phyloP scores from a whole-genome alignment of 2,797 vertebrate species.

The Karalla daura region DNA sequence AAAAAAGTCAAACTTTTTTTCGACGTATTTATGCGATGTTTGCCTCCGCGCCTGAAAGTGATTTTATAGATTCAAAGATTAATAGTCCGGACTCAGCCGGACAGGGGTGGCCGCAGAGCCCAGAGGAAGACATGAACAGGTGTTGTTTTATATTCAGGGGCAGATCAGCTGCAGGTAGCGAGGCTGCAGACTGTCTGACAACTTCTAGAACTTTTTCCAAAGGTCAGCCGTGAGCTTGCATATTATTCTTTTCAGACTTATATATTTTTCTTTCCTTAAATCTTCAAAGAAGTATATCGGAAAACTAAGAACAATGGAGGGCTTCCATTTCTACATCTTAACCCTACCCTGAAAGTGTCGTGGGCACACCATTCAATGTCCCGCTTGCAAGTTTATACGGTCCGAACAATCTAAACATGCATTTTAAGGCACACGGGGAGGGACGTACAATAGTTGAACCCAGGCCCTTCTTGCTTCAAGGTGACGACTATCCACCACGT shows the following conservation, averaged over 20 bases:
- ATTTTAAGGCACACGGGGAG: too few relatives aligned
- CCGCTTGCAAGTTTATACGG: too few relatives aligned
- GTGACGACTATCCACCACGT: too few relatives aligned
- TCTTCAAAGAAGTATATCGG: too few relatives aligned
- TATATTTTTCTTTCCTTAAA: conserved; percentile 7
- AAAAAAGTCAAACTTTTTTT: conserved; percentile 12
- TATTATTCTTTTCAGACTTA: conserved; percentile 10
- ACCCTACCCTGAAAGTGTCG: too few relatives aligned
- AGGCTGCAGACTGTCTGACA: conserved; percentile 34
- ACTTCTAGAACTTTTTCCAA: conserved; percentile 36
- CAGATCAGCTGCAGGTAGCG: conserved; percentile 10
- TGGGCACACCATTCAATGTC: too few relatives aligned
- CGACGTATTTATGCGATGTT: conserved; percentile 15
- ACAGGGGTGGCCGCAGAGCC: conserved; percentile 10
- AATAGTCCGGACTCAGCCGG: not conserved
- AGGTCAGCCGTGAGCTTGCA: conserved; percentile 41
- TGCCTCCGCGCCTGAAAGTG: conserved; percentile 36
- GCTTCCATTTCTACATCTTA: too few relatives aligned
- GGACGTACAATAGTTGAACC: too few relatives aligned
- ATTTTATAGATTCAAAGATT: conserved; percentile 40
- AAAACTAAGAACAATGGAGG: too few relatives aligned
- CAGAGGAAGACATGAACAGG: conserved; percentile 60
- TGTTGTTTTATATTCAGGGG: conserved; percentile 69
- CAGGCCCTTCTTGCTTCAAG: too few relatives aligned
- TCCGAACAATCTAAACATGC: too few relatives aligned